Conservation (phyloP, 2,888 invertebrate species). For the Microdon myrmicae region DNA sequence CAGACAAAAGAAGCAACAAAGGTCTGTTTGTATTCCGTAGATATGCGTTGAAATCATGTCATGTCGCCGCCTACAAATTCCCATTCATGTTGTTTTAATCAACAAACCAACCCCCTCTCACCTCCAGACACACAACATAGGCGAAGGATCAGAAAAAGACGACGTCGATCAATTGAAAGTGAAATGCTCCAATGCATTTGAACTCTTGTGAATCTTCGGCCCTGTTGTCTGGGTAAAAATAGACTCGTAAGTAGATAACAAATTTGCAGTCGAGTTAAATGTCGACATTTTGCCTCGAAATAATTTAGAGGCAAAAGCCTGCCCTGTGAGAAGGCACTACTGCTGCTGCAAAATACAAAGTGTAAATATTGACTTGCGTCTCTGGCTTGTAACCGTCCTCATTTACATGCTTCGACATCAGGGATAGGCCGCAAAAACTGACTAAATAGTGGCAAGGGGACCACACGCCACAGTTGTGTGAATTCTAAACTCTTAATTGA, state of each 20-base stretch:
- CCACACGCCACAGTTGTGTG: neutral
- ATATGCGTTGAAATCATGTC: slow-evolving; percentile 14
- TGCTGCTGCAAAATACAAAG: neutral
- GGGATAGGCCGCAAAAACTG: too few relatives aligned
- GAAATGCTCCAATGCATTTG: slow-evolving; percentile 39
- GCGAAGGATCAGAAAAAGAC: slow-evolving; percentile 9
- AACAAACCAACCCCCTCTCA: slow-evolving; percentile 1
- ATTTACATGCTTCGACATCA: too few relatives aligned
- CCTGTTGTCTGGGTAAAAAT: slow-evolving; percentile 25
- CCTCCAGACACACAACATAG: slow-evolving; percentile 22
- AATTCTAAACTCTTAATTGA: slow-evolving; percentile 9
- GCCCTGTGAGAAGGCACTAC: neutral
- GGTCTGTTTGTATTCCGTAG: slow-evolving; percentile 39
- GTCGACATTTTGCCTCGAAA: slow-evolving; percentile 6
- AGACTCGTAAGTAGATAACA: slow-evolving; percentile 36
- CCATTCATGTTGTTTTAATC: slow-evolving; percentile 31
- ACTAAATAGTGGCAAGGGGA: too few relatives aligned
- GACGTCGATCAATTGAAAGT: slow-evolving; percentile 44
- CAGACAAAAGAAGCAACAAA: too few relatives aligned
- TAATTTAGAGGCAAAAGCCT: slow-evolving; percentile 9
- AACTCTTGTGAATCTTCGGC: slow-evolving; percentile 34
- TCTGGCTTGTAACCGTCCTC: too few relatives aligned
- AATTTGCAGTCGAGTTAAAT: slow-evolving; percentile 16
- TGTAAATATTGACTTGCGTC: slow-evolving; percentile 11
- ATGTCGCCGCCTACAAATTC: slow-evolving; percentile 24